phyloP scores from a whole-genome alignment of 2,888 invertebrate species.

The Venustoraphidia nigricollis region DNA sequence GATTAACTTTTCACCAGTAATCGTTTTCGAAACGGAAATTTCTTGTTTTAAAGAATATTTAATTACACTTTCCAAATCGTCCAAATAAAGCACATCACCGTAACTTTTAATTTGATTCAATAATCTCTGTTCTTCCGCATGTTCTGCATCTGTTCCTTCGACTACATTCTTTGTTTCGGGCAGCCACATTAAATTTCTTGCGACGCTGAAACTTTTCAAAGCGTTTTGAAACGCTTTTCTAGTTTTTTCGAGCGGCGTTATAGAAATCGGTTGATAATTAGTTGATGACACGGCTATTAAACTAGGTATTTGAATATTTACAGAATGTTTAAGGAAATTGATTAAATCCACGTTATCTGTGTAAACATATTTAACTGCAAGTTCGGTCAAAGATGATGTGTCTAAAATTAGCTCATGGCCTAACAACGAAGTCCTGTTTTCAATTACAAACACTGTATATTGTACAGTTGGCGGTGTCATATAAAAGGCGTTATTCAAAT shows the following conservation, averaged over 20 bases:
- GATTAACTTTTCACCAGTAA: constrained; percentile 53
- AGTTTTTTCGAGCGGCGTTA: constrained; percentile 29
- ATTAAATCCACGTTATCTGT: constrained; percentile 37
- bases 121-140: constrained; percentile 20
- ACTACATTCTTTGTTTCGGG: constrained; percentile 14
- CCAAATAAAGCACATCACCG: constrained; percentile 57
- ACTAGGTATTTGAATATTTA: constrained; percentile 35
- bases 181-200: constrained; percentile 17
- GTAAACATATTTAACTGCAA: constrained; percentile 41
- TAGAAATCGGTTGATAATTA: constrained; percentile 23
- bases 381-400: constrained; percentile 36
- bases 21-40: constrained; percentile 50
- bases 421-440: constrained; percentile 39
- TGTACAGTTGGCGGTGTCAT: constrained; percentile 31
- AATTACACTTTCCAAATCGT: constrained; percentile 80
- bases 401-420: constrained; percentile 56
- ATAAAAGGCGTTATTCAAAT: constrained; percentile 34
- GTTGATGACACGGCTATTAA: constrained; percentile 32
- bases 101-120: constrained; percentile 19
- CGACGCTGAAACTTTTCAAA: constrained; percentile 34
- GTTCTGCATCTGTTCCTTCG: constrained; percentile 18
- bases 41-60: constrained; percentile 71
- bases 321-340: constrained; percentile 20
- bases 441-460: constrained; percentile 50
- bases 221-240: constrained; percentile 30